Conservation (phyloP, 2,113 vertebrate species). For the Hemibagrus wyckioides region DNA sequence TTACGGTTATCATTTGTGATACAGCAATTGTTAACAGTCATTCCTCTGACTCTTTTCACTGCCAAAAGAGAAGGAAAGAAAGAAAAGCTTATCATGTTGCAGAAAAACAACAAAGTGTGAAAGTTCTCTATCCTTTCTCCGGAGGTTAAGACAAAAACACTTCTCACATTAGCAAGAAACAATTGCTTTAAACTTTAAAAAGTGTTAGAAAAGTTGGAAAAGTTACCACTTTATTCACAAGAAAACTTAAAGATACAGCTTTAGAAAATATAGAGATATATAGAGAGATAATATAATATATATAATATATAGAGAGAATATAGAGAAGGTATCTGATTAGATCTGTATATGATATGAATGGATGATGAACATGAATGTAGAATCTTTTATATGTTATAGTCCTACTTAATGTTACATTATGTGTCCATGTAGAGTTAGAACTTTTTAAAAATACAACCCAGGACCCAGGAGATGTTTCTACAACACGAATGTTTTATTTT, state of each 20-base stretch:
- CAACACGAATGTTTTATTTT: conserved; percentile 11
- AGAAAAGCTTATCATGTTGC: too few species aligned
- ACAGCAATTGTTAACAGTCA: neutral
- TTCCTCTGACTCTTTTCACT: neutral
- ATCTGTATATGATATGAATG: too few species aligned
- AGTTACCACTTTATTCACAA: too few species aligned
- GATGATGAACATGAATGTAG: too few species aligned
- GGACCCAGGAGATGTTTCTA: neutral
- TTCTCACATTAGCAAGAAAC: neutral
- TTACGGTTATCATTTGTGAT: neutral
- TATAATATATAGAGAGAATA: too few species aligned
- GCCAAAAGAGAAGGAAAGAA: neutral
- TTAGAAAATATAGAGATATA: too few species aligned
- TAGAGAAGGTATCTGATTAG: too few species aligned
- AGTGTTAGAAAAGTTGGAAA: neutral
- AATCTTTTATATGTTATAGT: too few species aligned
- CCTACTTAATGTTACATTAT: neutral
- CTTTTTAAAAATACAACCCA: neutral
- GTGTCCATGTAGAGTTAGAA: neutral
- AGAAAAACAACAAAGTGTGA: too few species aligned
- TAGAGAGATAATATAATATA: too few species aligned
- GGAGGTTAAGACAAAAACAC: neutral
- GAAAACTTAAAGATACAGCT: neutral
- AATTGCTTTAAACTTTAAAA: too few species aligned
- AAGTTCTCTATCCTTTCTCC: neutral